Base-by-base conservation (phyloP, 1,140 invertebrate genomes). In the Tetraneura akinire region DNA sequence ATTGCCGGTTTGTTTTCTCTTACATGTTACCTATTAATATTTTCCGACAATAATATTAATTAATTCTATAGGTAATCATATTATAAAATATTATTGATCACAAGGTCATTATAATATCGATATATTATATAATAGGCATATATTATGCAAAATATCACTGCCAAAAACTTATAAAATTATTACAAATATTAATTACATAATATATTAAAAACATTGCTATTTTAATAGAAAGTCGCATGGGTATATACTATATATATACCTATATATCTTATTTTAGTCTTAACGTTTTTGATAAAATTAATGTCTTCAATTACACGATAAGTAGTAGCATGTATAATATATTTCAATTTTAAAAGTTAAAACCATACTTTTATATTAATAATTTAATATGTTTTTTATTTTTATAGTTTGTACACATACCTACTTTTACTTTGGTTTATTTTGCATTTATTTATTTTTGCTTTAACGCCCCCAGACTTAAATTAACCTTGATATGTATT, bases 361-460 rank as follows among this genome's bases (percentile, higher is more conserved):
- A 71, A 71, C 68, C 9, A 71, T 51, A 51, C 3, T 71, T 51
- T 68, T 26, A 68, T 16, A 45, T 26, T 47, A 68, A 37, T 37
- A 37, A 8, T 37, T 37, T 37, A 8, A 4, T 37, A 37, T 37
- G 32, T 37, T 37, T 47, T 47, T 4, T 21, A 3, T 70, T 66
- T 18, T 16, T 66, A 42, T 23, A 37, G 32, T 64, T 18, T 64
- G 16, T 37, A 3, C 37, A n/a, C 16, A 70, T 16, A n/a, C 16
- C 23, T 71, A 71, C 68, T 71, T 71, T 71, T 71, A 71, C 68
- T 71, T 71, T 29, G 10, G 47, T n/a, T 14, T 51, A 51, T 71
- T 71, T 71, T 51, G 26, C 47, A 9, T 51, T 71, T 51, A 49
- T 47, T 64, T 64, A n/a, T 42, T 71, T n/a, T n/a, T 68, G 1